phyloP scores from a whole-genome alignment of 1,140 invertebrate species.

The Lanistes nyassanus region DNA sequence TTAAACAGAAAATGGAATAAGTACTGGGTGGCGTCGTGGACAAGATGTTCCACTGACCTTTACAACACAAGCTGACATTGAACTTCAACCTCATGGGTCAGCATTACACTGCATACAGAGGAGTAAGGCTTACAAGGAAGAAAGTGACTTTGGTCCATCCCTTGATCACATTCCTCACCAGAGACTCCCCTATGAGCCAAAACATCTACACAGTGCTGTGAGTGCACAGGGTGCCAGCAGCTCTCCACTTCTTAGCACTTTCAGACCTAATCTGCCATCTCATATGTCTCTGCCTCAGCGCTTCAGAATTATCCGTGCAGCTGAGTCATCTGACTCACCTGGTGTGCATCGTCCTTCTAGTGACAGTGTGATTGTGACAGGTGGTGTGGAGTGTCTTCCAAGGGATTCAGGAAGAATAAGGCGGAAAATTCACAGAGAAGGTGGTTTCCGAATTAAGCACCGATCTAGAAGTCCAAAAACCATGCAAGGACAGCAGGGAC shows the following conservation, averaged over 20 bases:
- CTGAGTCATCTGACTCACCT: background rate
- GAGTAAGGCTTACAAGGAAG: slow-evolving; percentile 29
- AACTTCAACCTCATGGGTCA: slow-evolving; percentile 24
- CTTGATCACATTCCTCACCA: slow-evolving; percentile 36
- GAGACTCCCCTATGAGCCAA: slow-evolving; percentile 33
- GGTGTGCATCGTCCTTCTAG: slow-evolving; percentile 10
- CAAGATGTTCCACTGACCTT: slow-evolving; percentile 44
- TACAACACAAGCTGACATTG: slow-evolving; percentile 50
- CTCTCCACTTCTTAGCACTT: slow-evolving; percentile 14
- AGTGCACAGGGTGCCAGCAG: slow-evolving; percentile 58
- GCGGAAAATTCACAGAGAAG: slow-evolving; percentile 19
- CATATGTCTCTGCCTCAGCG: slow-evolving; percentile 22
- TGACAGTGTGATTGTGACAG: slow-evolving; percentile 10
- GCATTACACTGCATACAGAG: background rate
- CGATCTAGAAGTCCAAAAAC: too few species aligned
- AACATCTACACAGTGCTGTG: slow-evolving; percentile 51
- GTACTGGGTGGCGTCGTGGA: slow-evolving; percentile 11
- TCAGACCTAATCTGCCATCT: slow-evolving; percentile 7
- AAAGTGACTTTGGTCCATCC: slow-evolving; percentile 47
- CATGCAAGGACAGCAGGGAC: too few species aligned
- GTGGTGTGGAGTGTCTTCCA: background rate
- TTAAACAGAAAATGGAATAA: slow-evolving; percentile 30
- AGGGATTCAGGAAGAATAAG: background rate
- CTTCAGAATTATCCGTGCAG: background rate
- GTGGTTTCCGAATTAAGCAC: slow-evolving; percentile 18